Evolutionary conservation across 2,797 vertebrate genomes (phyloP).

Genomic region (Acanthurus tractus): DNA sequence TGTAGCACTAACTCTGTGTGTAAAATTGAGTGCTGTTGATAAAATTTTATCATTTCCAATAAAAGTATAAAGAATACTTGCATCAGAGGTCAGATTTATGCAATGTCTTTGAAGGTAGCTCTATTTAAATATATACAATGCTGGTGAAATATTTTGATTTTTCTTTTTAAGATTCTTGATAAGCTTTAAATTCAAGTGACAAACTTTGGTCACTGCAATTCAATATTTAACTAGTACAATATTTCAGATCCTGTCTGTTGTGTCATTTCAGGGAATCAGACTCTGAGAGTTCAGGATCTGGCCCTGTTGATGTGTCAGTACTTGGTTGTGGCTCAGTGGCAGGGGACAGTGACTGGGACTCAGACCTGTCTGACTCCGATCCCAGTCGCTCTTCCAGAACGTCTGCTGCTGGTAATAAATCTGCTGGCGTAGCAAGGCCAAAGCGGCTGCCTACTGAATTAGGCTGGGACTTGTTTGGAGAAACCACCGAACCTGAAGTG

Average conservation of each 20-base stretch:
- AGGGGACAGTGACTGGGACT: conserved; percentile 88
- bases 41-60: not conserved
- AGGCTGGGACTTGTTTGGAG: conserved; percentile 83
- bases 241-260: conserved; percentile 18
- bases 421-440: conserved; percentile 24
- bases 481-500: conserved; percentile 75
- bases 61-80: not conserved
- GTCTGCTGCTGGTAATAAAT: conserved; percentile 45
- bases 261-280: conserved; percentile 80
- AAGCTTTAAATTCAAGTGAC: not conserved
- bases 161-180: not conserved
- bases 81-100: not conserved
- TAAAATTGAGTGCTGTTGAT: not conserved
- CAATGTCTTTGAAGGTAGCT: not conserved
- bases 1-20: not conserved
- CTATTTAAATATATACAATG: not conserved
- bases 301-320: conserved; percentile 79
- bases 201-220: not conserved
- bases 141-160: not conserved
- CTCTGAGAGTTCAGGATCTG: conserved; percentile 86
- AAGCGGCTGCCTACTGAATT: conserved; percentile 56
- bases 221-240: not conserved
- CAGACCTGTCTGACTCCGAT: conserved; percentile 84
- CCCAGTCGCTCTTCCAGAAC: conserved; percentile 69
- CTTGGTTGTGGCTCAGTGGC: conserved; percentile 81